phyloP scores from a whole-genome alignment of 2,113 vertebrate genomes.

The Erpornis zantholeuca region DNA sequence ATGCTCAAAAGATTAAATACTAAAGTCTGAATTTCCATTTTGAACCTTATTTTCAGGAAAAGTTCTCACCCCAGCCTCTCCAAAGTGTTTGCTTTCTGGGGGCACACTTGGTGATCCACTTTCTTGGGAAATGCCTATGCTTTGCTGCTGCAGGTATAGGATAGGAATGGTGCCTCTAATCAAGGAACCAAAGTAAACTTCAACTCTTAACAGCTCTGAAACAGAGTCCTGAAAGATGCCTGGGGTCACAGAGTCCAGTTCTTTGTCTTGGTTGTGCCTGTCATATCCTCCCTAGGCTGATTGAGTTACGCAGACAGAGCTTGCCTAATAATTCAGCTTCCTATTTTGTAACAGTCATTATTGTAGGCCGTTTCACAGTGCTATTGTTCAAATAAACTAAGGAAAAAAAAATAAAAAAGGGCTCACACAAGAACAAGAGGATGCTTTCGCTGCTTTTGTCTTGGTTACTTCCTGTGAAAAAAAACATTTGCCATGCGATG shows the following conservation, averaged over 20 bases:
- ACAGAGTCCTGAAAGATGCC: neutral
- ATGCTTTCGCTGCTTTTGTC: constrained; percentile 20
- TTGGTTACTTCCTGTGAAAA: constrained; percentile 26
- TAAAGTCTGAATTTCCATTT: neutral
- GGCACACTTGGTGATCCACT: rapidly evolving
- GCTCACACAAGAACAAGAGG: constrained; percentile 32
- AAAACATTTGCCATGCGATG: neutral
- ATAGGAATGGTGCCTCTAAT: neutral
- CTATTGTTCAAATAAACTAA: constrained; percentile 35
- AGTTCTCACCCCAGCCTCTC: neutral
- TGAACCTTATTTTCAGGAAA: neutral
- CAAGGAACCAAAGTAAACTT: neutral
- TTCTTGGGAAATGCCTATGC: neutral
- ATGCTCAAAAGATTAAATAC: neutral
- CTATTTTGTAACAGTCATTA: constrained; percentile 63
- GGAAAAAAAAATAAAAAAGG: neutral
- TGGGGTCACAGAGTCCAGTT: neutral
- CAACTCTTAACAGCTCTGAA: neutral
- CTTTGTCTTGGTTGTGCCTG: constrained; percentile 20
- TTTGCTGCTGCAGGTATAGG: neutral
- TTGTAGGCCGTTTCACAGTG: constrained; percentile 43
- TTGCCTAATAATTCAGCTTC: constrained; percentile 62
- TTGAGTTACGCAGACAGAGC: constrained; percentile 38
- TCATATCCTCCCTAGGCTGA: constrained; percentile 54
- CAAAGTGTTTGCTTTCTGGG: neutral